A percentile compares a stretch with the other conserved stretches of the same genome.
Evolutionary conservation across 2,888 invertebrate genomes (phyloP).

Genomic region (Corbicula japonica): DNA sequence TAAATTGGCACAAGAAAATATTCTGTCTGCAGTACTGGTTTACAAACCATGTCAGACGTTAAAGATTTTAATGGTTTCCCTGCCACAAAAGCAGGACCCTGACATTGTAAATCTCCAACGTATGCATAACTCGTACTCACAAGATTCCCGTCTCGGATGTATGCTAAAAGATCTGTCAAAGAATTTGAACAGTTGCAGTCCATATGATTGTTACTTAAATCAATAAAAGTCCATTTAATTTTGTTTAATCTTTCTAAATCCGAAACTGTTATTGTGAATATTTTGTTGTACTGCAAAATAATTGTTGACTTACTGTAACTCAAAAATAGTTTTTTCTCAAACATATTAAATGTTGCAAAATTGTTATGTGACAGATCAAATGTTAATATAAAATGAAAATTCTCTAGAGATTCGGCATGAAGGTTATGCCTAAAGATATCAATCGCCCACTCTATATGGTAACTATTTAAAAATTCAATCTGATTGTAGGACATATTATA

Average conservation of each 20-base stretch:
- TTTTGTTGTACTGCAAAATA: slow-evolving; percentile 69
- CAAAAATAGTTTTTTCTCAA: slow-evolving; percentile 44
- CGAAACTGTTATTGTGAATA: slow-evolving; percentile 57
- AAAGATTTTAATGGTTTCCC: slow-evolving; percentile 51
- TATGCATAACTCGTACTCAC: slow-evolving; percentile 55
- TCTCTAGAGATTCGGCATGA: no score
- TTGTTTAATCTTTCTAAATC: slow-evolving; percentile 60
- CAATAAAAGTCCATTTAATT: slow-evolving; percentile 65
- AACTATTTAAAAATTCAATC: slow-evolving; percentile 54
- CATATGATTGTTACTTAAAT: slow-evolving; percentile 72
- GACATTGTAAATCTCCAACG: slow-evolving; percentile 61
- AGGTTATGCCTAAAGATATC: no score
- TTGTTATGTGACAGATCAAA: slow-evolving; percentile 73
- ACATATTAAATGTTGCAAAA: slow-evolving; percentile 65
- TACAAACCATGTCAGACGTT: slow-evolving; percentile 24
- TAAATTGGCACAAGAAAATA: slow-evolving; percentile 52
- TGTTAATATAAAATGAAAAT: slow-evolving; percentile 69
- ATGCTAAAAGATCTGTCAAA: slow-evolving; percentile 38
- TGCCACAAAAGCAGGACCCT: slow-evolving; percentile 44
- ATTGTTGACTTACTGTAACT: slow-evolving; percentile 39
- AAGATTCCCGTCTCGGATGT: slow-evolving; percentile 32
- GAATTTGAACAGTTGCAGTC: slow-evolving; percentile 69
- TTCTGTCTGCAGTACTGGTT: slow-evolving; percentile 19
- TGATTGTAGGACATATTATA: slow-evolving; percentile 61
- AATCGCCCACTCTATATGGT: slow-evolving; percentile 67